phyloP scores from a whole-genome alignment of 2,113 vertebrate genomes.

The Todiramphus chloris region DNA sequence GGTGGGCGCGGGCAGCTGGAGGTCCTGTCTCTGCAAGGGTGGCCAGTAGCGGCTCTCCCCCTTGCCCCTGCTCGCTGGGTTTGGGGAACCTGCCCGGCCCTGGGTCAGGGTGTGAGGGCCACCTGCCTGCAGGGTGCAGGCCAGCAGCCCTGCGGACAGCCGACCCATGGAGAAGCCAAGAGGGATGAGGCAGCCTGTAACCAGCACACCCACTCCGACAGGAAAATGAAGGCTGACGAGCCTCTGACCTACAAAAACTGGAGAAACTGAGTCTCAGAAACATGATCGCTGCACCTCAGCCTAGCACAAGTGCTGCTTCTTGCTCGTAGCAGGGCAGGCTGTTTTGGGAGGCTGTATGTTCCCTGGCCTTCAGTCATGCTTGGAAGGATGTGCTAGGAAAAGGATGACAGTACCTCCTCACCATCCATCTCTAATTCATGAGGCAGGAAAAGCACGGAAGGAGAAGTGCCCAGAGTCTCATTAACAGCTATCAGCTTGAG shows the following conservation, averaged over 20 bases:
- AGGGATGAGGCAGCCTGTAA: not conserved
- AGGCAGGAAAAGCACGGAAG: not conserved
- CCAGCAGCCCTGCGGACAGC: not conserved
- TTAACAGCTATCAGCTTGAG: not conserved
- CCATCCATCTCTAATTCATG: not conserved
- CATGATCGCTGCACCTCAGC: not conserved
- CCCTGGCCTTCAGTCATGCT: not conserved
- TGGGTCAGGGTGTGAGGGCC: not conserved
- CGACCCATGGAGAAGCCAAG: fast-evolving
- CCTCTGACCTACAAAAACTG: not conserved
- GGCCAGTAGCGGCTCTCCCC: not conserved
- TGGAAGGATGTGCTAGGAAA: not conserved
- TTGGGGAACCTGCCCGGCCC: not conserved
- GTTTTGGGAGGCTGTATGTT: not conserved
- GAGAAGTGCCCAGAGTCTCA: not conserved
- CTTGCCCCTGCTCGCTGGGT: too few species aligned
- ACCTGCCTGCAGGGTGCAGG: too few species aligned
- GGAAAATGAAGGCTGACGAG: not conserved
- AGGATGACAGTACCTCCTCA: not conserved
- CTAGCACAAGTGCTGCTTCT: not conserved
- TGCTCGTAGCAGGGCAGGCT: not conserved
- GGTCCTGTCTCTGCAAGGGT: not conserved
- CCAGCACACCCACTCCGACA: not conserved
- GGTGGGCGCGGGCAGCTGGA: not conserved
- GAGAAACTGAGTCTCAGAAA: not conserved